Base-by-base conservation (phyloP, 2,888 invertebrate species). In the Diarsia brunnea region DNA sequence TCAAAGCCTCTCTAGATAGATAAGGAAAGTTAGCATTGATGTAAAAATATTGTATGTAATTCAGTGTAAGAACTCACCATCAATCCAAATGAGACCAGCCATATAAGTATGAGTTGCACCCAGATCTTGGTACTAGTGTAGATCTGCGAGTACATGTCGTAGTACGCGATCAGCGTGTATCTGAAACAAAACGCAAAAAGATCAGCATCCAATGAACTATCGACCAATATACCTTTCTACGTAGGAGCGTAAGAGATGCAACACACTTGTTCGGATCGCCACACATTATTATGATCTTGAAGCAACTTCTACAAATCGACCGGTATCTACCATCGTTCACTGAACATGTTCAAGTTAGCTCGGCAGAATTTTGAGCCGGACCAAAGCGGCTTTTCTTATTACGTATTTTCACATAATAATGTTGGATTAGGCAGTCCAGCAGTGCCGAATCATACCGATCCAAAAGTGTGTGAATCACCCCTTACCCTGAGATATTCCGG, bases 131-230 rank as follows among this genome's bases (percentile, higher is more conserved):
- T 96, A 63, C 96, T 97, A 58, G 98, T 98, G 95, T 99, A 99
- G 86, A 99, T 97, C 91, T 97, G 97, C 60, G 97, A 97, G 95
- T 99, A 99, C 91, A 98, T 97, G 83, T 98, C 97, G 91, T 98
- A 98, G 93, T 98, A 98, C 55, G 98, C 98, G 91, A 99, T 98
- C 88, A 99, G 95, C 60, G 98, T 98, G 95, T 98, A 98, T 93
- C 98, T 98, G 97, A 49, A 97, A 97, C 84, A 84, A 88, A 64
- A 77, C 4, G n/a, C 21, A 55, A 43, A 49, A 4, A 47, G 24
- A 65, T 81, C 21, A 79, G 27, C 45, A 69, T 73, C 69, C 45
- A 47, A 58, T 31, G 45, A 63, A 61, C 45, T 7, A 45, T 21
- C 21, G 4, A 51, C 45, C 38, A 47, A 19, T 24, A 55, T 19